A percentile compares a stretch with the other conserved stretches of the same genome.
Evolutionary conservation across 2,797 vertebrate genomes (phyloP).

Genomic region (Pangasius djambal): DNA sequence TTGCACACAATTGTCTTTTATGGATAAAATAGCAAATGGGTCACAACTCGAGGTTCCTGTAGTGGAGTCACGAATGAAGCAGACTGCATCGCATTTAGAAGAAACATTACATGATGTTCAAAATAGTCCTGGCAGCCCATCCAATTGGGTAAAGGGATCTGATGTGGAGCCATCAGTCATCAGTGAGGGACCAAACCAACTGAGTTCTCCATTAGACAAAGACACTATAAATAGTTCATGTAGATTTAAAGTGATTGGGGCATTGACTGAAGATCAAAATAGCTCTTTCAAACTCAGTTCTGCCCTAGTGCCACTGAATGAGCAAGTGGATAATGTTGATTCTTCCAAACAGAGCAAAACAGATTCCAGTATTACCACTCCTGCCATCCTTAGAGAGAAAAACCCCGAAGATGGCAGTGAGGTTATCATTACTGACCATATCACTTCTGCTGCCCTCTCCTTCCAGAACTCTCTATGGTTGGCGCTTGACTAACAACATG

Average conservation of each 20-base stretch:
- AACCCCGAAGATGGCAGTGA: conserved; percentile 71
- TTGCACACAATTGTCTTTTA: background rate
- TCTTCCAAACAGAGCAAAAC: background rate
- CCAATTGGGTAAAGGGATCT: background rate
- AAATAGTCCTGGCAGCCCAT: background rate
- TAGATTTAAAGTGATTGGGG: conserved; percentile 6
- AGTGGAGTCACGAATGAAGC: background rate
- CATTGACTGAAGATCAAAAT: background rate
- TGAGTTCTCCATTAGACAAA: conserved; percentile 9
- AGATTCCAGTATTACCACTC: background rate
- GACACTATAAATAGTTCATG: background rate
- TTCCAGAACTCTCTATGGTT: conserved; percentile 85
- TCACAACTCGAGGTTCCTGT: background rate
- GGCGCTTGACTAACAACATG: conserved; percentile 76
- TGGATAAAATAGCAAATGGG: background rate
- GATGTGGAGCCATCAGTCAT: background rate
- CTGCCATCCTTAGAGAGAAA: conserved; percentile 71
- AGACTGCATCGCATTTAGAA: background rate
- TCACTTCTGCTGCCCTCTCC: conserved; percentile 74
- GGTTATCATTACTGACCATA: conserved; percentile 74
- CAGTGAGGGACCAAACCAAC: background rate
- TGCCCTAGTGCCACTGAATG: background rate
- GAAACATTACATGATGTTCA: background rate
- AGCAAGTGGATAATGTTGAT: conserved; percentile 18
- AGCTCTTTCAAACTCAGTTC: background rate